Percentiles rank a stretch among this genome's conserved stretches.
phyloP scores from a whole-genome alignment of 2,888 invertebrate species.

The Agrotis puta region DNA sequence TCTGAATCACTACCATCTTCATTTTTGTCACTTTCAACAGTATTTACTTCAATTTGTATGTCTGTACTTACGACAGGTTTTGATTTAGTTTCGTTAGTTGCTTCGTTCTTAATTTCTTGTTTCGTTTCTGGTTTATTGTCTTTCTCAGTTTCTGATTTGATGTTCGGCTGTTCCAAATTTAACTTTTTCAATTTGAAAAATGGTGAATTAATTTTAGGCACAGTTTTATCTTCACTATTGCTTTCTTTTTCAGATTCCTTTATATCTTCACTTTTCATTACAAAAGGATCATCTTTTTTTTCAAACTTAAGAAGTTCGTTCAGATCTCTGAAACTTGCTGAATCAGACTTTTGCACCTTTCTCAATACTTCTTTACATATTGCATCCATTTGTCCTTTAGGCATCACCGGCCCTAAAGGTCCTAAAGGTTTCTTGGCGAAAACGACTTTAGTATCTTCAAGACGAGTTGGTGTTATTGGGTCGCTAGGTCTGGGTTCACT shows the following conservation, averaged over 20 bases:
- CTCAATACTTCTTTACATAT: conserved; percentile 66
- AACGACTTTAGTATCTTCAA: conserved; percentile 42
- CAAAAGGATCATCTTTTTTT: conserved; percentile 35
- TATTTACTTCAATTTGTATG: conserved; percentile 17
- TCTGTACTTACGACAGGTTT: conserved; percentile 5
- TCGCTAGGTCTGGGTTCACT: conserved; percentile 37
- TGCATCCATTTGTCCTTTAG: conserved; percentile 67
- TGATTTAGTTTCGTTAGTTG: conserved; percentile 11
- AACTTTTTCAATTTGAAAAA: conserved; percentile 13
- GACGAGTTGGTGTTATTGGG: conserved; percentile 43
- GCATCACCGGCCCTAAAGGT: conserved; percentile 40
- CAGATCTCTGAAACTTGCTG: conserved; percentile 67
- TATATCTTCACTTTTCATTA: conserved; percentile 12
- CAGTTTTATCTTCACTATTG: conserved; percentile 9
- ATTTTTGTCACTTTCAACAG: conserved; percentile 10
- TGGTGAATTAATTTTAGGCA: neutral
- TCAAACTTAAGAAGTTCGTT: conserved; percentile 62
- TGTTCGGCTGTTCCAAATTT: neutral
- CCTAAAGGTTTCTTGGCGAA: conserved; percentile 44
- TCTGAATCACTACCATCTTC: conserved; percentile 26
- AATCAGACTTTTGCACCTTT: conserved; percentile 62
- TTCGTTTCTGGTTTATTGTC: conserved; percentile 2
- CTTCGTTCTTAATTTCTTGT: conserved; percentile 16
- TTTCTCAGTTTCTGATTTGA: neutral
- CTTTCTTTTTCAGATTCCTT: conserved; percentile 27